Evolutionary conservation across 2,113 vertebrate species (phyloP).

Genomic region (Syngnathus typhle): DNA sequence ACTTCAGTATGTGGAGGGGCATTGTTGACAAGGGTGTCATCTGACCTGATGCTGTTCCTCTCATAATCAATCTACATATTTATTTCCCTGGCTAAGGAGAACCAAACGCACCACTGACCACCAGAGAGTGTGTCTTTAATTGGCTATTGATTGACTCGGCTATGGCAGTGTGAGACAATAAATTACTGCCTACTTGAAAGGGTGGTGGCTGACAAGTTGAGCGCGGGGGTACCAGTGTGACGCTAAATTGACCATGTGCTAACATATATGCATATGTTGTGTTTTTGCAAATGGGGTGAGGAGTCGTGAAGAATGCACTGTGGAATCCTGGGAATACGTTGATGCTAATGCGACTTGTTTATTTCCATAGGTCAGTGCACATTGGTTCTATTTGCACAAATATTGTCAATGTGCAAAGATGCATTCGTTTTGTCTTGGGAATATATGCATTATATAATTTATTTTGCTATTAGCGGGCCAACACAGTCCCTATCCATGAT

Average conservation of each 20-base stretch:
- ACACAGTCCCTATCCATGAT: no score
- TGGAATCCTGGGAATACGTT: conserved; percentile 32
- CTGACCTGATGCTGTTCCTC: conserved; percentile 14
- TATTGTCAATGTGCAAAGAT: conserved; percentile 3
- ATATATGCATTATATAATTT: conserved; percentile 13
- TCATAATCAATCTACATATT: conserved; percentile 55
- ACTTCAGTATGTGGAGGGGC: not conserved
- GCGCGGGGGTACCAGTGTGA: conserved; percentile 14
- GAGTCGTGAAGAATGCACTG: conserved; percentile 46
- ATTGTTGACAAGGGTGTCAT: conserved; percentile 28
- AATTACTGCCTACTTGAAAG: conserved; percentile 49
- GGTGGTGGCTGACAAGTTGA: conserved; percentile 19
- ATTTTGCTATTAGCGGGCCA: no score
- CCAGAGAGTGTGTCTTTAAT: conserved; percentile 57
- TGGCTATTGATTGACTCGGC: conserved; percentile 69
- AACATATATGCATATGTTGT: conserved; percentile 47
- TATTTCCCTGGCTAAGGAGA: conserved; percentile 47
- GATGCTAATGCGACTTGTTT: conserved; percentile 30
- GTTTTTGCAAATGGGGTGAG: conserved; percentile 43
- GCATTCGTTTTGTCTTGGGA: not conserved
- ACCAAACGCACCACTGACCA: conserved; percentile 27
- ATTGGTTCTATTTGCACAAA: conserved; percentile 19
- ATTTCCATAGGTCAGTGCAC: conserved; percentile 49
- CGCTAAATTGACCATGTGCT: conserved; percentile 25
- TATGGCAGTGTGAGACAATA: conserved; percentile 46